These are phyloP conservation scores for Charadrius vociferus DNA, from an alignment of 2,113 vertebrate genomes.

Conservation along the genomic window DNA sequence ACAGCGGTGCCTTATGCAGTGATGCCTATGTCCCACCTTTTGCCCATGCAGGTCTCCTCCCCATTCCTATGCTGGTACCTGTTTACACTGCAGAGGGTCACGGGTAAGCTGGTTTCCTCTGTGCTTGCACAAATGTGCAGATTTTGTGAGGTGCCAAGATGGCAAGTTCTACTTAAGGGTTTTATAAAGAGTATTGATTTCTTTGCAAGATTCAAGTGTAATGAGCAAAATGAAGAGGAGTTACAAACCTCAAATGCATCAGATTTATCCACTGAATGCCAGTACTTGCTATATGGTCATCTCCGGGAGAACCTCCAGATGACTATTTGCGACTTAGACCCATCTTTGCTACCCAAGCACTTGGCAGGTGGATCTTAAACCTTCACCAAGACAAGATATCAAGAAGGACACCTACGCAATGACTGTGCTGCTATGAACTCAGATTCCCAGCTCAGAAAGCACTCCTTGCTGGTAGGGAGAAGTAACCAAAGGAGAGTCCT, in stretches of 20 bases:
- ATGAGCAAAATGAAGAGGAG: not conserved
- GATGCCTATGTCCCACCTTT: not conserved
- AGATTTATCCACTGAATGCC: not conserved
- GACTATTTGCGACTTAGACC: not conserved
- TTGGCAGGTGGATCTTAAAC: not conserved
- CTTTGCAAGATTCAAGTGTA: not conserved
- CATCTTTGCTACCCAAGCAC: not conserved
- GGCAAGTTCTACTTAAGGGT: not conserved
- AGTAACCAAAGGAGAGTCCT: not conserved
- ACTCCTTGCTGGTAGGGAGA: not conserved
- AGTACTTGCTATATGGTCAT: not conserved
- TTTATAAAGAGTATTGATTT: not conserved
- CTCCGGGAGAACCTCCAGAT: not conserved
- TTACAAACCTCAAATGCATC: not conserved
- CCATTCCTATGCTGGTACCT: not conserved
- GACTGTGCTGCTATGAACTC: not conserved
- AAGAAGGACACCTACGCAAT: not conserved
- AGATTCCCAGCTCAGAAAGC: not conserved
- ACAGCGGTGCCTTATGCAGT: not conserved
- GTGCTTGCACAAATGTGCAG: not conserved
- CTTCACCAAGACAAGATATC: not conserved
- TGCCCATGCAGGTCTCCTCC: not conserved
- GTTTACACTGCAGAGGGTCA: not conserved
- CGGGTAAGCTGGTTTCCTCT: not conserved
- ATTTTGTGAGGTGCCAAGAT: not conserved